Evolutionary conservation across 2,113 vertebrate species (phyloP).

Genomic region (Tinamus guttatus): DNA sequence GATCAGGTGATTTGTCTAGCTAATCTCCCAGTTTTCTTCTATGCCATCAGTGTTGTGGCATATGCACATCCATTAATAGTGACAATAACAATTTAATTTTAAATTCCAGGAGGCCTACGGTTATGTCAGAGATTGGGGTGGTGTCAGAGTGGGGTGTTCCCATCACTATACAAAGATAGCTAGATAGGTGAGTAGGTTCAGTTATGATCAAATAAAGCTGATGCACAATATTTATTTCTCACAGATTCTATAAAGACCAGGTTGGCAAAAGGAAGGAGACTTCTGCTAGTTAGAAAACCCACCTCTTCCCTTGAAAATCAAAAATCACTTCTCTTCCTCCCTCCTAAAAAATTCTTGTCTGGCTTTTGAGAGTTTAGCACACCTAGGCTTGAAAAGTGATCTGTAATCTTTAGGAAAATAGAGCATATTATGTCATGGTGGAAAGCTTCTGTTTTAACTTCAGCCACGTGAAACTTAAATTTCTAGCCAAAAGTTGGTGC

Average conservation of each 20-base stretch:
- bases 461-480: background rate
- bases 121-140: background rate
- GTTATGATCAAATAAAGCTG: background rate
- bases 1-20: background rate
- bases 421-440: background rate
- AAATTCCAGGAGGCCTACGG: background rate
- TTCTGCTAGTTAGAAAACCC: background rate
- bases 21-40: background rate
- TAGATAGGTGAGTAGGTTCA: conserved; percentile 16
- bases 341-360: background rate
- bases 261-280: background rate
- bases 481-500: background rate
- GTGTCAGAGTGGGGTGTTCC: background rate
- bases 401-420: background rate
- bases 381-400: background rate
- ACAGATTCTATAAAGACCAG: background rate
- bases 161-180: background rate
- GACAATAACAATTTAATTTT: conserved; percentile 13
- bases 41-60: background rate
- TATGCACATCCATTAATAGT: background rate
- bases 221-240: background rate
- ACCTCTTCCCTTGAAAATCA: background rate
- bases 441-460: background rate
- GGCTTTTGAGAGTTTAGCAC: background rate
- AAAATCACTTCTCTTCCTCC: background rate